Evolutionary conservation across 2,113 vertebrate genomes (phyloP), one percentile per base, ranked within the genome.

Genomic region (Cercocebus atys): DNA sequence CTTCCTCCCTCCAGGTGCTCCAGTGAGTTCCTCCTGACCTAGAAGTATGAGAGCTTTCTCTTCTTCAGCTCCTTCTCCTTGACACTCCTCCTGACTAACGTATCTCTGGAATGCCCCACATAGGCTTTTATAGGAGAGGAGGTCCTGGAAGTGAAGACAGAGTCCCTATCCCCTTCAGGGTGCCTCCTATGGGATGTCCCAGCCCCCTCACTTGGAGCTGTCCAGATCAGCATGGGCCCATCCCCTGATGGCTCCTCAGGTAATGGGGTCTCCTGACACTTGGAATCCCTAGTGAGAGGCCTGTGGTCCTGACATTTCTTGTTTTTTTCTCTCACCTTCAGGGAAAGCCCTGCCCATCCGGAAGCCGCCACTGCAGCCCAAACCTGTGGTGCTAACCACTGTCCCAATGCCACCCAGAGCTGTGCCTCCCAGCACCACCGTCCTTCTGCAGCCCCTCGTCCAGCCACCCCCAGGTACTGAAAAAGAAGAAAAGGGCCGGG

Each of bases 291-390:
- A 38, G 52, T 2, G 0, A 25, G 16, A 84, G 47, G 47, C 25
- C 38, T 50, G 1, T 0, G 9, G 25, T n/a, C 61, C 80, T 61
- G 23, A 55, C 27, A n/a, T 35, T 4, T 30, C 87, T 79, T 43
- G 50, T 88, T 10, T 20, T n/a, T 82, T n/a, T 18, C 55, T 78
- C 38, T 43, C n/a, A 17, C 47, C 91, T 57, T 25, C 52, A 98
- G 98, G 97, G 66, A 98, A 97, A 98, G 97, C 84, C 97, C 98
- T 99, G 52, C 97, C 99, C 35, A 96, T 98, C 94, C 98, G 98
- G 91, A 99, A 99, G 43, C 99, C 98, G 0, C 98, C 99, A 61
- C 98, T 99, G 83, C 99, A 99, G 98, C 99, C 99, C 17, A 98
- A 99, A 68, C 99, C 99, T 0, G 81, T 99, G 87, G 98, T 99